Evolutionary conservation across 2,888 invertebrate species (phyloP).

Genomic region (Polietes domitor): DNA sequence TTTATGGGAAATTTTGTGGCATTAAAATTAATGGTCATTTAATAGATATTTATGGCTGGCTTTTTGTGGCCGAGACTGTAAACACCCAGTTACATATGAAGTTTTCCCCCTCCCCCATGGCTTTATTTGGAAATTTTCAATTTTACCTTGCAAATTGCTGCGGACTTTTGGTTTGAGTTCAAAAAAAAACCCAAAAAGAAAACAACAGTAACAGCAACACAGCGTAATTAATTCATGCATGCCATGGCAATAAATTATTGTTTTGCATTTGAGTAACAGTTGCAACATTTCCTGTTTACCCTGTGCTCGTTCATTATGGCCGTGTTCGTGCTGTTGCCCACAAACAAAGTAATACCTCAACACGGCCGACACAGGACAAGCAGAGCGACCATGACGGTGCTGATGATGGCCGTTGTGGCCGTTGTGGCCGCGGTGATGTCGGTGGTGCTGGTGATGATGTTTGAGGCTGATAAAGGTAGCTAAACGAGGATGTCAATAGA

Average conservation of each 20-base stretch:
- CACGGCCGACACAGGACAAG: background rate
- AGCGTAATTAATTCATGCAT: constrained; percentile 63
- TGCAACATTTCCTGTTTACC: constrained; percentile 64
- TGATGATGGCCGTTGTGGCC: background rate
- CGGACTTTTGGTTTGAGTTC: constrained; percentile 9
- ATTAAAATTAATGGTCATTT: constrained; percentile 15
- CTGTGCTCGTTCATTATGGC: constrained; percentile 33
- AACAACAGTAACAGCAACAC: constrained; percentile 1
- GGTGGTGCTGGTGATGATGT: background rate
- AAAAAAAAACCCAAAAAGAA: constrained; percentile 19
- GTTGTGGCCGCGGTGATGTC: background rate
- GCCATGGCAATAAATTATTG: constrained; percentile 64
- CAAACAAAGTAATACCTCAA: constrained; percentile 20
- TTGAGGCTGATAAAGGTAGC: background rate
- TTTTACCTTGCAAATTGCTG: background rate
- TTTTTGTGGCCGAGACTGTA: background rate
- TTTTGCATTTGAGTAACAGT: constrained; percentile 63
- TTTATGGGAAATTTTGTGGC: constrained; percentile 21
- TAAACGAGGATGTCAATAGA: background rate
- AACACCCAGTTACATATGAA: background rate
- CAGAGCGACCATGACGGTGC: background rate
- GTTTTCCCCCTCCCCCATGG: no score
- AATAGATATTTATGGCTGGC: constrained; percentile 12
- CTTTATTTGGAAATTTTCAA: background rate
- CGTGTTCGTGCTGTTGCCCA: background rate